Evolutionary conservation across 2,113 vertebrate genomes (phyloP).

Genomic region (Passer domesticus): DNA sequence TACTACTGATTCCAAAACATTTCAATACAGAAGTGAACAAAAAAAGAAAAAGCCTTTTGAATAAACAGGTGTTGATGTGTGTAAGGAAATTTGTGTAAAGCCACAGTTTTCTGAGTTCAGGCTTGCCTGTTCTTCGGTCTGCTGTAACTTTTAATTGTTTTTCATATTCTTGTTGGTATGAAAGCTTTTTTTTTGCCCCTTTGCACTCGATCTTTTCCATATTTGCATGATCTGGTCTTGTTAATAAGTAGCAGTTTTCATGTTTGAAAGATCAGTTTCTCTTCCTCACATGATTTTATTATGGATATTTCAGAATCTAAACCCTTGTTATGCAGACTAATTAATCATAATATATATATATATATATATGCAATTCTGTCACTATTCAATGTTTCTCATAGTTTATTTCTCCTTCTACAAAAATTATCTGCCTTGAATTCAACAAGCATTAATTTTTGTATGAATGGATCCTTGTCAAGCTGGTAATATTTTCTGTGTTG

Average conservation of each 20-base stretch:
- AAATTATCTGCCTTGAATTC: neutral
- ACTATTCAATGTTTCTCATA: neutral
- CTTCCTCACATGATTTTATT: neutral
- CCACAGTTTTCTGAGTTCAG: neutral
- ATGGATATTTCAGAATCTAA: neutral
- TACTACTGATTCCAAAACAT: neutral
- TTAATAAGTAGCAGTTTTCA: neutral
- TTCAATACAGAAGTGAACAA: neutral
- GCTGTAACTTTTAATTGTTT: neutral
- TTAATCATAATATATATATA: neutral
- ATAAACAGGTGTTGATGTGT: neutral
- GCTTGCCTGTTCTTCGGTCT: neutral
- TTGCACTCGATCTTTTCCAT: neutral
- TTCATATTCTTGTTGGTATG: neutral
- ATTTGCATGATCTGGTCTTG: neutral
- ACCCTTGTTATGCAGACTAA: neutral
- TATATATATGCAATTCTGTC: neutral
- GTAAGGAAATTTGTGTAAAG: neutral
- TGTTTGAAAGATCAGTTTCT: neutral
- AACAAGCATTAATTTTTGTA: neutral
- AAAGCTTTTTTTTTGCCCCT: neutral
- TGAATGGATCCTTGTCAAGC: neutral
- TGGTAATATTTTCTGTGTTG: neutral
- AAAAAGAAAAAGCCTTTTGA: neutral
- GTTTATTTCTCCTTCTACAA: neutral